phyloP scores from a whole-genome alignment of 2,113 vertebrate species.

The Plestiodon gilberti region DNA sequence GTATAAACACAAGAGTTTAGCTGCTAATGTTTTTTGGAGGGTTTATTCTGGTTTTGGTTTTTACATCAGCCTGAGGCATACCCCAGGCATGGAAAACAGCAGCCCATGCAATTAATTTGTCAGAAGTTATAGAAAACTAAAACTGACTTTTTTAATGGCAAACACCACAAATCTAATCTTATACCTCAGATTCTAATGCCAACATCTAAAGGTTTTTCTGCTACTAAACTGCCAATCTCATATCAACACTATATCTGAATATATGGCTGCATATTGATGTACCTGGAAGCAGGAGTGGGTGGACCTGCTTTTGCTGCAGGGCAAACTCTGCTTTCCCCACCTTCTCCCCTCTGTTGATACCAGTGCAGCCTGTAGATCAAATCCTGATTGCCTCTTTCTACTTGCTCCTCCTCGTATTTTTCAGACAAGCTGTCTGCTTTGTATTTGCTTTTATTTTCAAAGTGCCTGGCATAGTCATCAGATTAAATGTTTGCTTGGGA shows the following conservation, averaged over 20 bases:
- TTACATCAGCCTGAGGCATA: background rate
- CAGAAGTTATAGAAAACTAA: background rate
- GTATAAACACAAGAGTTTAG: background rate
- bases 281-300: background rate
- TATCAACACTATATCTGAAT: background rate
- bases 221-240: background rate
- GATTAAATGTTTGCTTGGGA: background rate
- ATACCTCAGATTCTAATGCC: background rate
- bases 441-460: background rate
- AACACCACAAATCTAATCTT: background rate
- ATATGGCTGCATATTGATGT: background rate
- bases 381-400: background rate
- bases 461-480: background rate
- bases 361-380: background rate
- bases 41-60: too few species aligned
- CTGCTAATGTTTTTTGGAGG: background rate
- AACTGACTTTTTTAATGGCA: background rate
- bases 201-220: background rate
- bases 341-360: too few species aligned
- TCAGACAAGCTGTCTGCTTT: background rate
- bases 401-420: background rate
- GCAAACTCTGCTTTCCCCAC: background rate
- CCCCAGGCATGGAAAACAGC: background rate
- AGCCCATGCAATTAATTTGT: conserved; percentile 13
- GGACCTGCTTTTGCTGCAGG: too few species aligned